Conservation (phyloP, 2,113 vertebrate genomes). For the Irena cyanogastra region DNA sequence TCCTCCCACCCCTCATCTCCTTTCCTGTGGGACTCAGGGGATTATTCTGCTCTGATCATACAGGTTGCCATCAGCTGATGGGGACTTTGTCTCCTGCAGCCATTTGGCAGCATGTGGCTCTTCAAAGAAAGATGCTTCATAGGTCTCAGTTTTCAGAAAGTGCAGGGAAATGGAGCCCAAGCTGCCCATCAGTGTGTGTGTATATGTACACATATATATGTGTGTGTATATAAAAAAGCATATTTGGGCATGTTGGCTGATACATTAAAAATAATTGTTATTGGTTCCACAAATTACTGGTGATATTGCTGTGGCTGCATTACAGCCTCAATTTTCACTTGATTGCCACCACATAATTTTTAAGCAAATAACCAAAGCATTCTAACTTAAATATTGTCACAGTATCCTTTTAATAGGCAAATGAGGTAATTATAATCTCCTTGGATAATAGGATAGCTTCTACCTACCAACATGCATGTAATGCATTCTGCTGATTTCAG, state of each 20-base stretch:
- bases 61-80: neutral
- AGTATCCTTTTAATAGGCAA: slow-evolving; percentile 44
- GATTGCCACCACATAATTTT: slow-evolving; percentile 58
- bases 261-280: neutral
- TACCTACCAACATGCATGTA: neutral
- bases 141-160: neutral
- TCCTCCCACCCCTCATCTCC: neutral
- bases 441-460: slow-evolving; percentile 34
- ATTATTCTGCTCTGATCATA: neutral
- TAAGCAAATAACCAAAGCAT: slow-evolving; percentile 47
- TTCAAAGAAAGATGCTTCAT: neutral
- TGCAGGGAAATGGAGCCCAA: neutral
- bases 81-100: neutral
- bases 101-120: neutral
- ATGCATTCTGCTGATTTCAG: neutral
- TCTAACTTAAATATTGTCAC: slow-evolving; percentile 58
- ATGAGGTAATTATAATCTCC: slow-evolving; percentile 55
- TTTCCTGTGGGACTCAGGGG: neutral
- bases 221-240: neutral
- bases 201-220: neutral
- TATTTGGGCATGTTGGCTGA: neutral
- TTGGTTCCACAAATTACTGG: slow-evolving; percentile 3
- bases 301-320: neutral
- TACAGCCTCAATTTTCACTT: slow-evolving; percentile 42
- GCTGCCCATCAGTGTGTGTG: neutral